These are phyloP conservation scores for Pedetes capensis DNA, from an alignment of 2,113 vertebrate species.

Conservation along the genomic window DNA sequence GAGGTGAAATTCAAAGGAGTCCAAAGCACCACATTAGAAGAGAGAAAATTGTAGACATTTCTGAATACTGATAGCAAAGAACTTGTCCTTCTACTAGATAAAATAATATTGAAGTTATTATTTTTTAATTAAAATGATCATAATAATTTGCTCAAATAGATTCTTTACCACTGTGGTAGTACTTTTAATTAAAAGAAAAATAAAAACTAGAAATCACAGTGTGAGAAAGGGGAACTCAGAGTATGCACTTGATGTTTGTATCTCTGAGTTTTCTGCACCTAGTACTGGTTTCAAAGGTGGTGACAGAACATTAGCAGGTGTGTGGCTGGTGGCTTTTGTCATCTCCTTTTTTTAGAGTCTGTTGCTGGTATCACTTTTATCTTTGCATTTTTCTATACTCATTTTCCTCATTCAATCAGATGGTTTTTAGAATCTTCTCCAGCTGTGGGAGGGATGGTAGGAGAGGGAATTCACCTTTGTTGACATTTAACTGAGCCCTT, in stretches of 20 bases:
- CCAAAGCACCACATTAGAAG: not conserved
- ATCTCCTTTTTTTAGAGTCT: not conserved
- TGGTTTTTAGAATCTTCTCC: slow-evolving; percentile 5
- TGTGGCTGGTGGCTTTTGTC: not conserved
- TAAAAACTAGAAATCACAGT: not conserved
- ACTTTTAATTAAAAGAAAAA: not conserved
- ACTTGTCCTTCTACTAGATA: not conserved
- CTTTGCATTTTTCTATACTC: not conserved
- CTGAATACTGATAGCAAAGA: not conserved
- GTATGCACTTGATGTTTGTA: not conserved
- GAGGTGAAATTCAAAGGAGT: not conserved
- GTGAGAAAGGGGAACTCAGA: not conserved
- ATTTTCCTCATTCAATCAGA: slow-evolving; percentile 17
- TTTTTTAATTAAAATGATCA: not conserved
- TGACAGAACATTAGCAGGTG: not conserved
- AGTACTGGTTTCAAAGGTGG: not conserved
- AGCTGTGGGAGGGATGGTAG: not conserved
- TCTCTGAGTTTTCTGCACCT: not conserved
- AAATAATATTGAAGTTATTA: not conserved
- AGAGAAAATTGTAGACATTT: not conserved
- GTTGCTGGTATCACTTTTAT: not conserved
- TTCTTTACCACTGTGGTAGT: not conserved
- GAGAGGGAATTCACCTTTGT: not conserved
- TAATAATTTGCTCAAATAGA: not conserved
- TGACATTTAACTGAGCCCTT: not conserved